These are phyloP conservation scores for Druceiella hillmani DNA, from an alignment of 2,888 invertebrate species.

Conservation along the genomic window DNA sequence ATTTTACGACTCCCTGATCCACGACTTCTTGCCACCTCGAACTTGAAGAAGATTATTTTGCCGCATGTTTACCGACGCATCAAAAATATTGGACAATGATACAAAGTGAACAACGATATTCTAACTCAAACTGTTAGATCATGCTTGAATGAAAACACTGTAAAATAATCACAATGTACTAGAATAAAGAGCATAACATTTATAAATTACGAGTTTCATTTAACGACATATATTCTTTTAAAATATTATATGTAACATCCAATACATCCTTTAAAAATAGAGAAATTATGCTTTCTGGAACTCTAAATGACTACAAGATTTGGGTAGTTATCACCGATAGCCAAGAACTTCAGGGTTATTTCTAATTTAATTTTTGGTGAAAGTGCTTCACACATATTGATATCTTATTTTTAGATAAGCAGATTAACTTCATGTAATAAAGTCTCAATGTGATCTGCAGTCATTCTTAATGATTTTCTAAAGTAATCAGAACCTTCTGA, in stretches of 20 bases:
- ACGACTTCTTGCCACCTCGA: constrained; percentile 28
- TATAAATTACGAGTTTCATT: constrained; percentile 26
- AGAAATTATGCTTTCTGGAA: constrained; percentile 29
- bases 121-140: too few relatives aligned
- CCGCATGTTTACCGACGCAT: constrained; percentile 29
- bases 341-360: constrained; percentile 25
- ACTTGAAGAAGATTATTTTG: constrained; percentile 30
- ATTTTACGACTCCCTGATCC: constrained; percentile 21
- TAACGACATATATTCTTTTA: constrained; percentile 23
- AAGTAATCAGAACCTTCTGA: constrained; percentile 26
- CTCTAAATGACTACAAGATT: constrained; percentile 30
- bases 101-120: too few relatives aligned
- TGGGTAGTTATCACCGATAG: constrained; percentile 17
- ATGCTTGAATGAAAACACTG: constrained; percentile 6
- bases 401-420: constrained; percentile 25
- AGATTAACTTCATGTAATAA: constrained; percentile 26
- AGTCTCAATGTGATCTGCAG: constrained; percentile 26
- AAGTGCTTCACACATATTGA: constrained; percentile 26
- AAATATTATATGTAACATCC: constrained; percentile 28
- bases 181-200: constrained; percentile 27
- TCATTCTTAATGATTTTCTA: constrained; percentile 26
- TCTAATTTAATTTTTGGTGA: constrained; percentile 24
- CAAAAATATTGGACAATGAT: constrained; percentile 29
- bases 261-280: constrained; percentile 29
- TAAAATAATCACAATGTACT: constrained; percentile 25